A percentile compares a stretch with the other conserved stretches of the same genome.
Conservation (phyloP, 2,797 vertebrate genomes). For the Catamblyrhynchus diadema region DNA sequence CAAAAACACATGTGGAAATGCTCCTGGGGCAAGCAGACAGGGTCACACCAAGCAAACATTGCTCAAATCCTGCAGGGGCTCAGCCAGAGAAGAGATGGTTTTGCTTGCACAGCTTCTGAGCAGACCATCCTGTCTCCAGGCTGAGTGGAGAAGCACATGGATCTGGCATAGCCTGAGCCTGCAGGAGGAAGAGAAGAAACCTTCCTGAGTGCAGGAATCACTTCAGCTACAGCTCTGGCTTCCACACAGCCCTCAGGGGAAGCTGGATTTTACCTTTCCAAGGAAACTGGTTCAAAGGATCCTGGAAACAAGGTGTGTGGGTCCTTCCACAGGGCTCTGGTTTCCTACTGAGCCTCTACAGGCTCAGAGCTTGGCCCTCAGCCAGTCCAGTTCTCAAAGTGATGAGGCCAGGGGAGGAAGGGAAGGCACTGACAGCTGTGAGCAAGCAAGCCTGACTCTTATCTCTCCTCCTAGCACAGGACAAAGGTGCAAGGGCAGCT, state of each 20-base stretch:
- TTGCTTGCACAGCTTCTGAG: neutral
- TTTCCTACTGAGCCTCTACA: neutral
- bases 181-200: neutral
- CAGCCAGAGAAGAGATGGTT: neutral
- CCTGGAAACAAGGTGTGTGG: neutral
- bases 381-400: neutral
- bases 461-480: constrained; percentile 34
- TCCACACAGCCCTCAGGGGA: neutral
- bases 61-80: neutral
- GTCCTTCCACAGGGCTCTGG: neutral
- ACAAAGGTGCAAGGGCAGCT: constrained; percentile 28
- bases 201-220: rapidly evolving
- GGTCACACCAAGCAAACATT: neutral
- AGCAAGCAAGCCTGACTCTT: neutral
- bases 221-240: neutral
- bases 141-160: rapidly evolving
- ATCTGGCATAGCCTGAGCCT: neutral
- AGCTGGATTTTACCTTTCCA: neutral
- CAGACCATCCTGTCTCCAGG: neutral
- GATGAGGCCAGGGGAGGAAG: neutral
- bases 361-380: neutral
- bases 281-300: neutral
- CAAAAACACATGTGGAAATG: neutral
- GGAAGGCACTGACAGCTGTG: neutral
- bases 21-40: neutral